Percentiles rank a stretch among this genome's conserved stretches.
Conservation (phyloP, 37 sponge, comb jelly and placozoan species). For the Oscarella lobularis region DNA sequence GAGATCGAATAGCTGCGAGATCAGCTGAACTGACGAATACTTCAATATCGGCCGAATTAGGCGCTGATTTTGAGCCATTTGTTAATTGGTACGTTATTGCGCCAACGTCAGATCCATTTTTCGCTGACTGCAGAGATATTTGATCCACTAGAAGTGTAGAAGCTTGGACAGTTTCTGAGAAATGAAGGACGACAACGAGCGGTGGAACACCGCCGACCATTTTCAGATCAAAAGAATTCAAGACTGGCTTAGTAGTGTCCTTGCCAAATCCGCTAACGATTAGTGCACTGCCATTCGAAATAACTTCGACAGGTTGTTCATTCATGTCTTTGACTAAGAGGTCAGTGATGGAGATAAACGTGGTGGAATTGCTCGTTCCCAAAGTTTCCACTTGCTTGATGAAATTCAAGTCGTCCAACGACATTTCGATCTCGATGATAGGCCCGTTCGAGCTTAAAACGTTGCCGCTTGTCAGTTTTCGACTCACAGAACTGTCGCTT, state of each 20-base stretch:
- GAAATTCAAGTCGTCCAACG: conserved; percentile 54
- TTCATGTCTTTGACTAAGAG: conserved; percentile 39
- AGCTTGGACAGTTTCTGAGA: conserved; percentile 70
- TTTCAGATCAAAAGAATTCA: conserved; percentile 58
- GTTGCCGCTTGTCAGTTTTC: background rate
- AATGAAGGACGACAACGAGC: conserved; percentile 5
- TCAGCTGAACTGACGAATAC: background rate
- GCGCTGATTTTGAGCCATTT: background rate
- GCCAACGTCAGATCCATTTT: background rate
- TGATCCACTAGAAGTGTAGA: conserved; percentile 46
- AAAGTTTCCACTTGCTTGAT: conserved; percentile 46
- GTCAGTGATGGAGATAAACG: conserved; percentile 32
- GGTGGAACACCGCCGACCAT: conserved; percentile 27
- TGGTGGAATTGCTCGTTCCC: conserved; percentile 23
- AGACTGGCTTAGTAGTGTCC: conserved; percentile 31
- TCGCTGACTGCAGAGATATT: conserved; percentile 36
- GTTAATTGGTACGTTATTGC: background rate
- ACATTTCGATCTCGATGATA: conserved; percentile 16
- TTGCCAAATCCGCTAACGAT: conserved; percentile 3
- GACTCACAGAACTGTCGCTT: background rate
- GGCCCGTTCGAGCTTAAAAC: background rate
- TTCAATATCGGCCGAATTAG: background rate
- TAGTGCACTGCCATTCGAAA: conserved; percentile 13
- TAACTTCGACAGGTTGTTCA: conserved; percentile 18
- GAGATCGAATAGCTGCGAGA: background rate